phyloP scores from a whole-genome alignment of 1,140 invertebrate genomes.

The Brachionus rubens region DNA sequence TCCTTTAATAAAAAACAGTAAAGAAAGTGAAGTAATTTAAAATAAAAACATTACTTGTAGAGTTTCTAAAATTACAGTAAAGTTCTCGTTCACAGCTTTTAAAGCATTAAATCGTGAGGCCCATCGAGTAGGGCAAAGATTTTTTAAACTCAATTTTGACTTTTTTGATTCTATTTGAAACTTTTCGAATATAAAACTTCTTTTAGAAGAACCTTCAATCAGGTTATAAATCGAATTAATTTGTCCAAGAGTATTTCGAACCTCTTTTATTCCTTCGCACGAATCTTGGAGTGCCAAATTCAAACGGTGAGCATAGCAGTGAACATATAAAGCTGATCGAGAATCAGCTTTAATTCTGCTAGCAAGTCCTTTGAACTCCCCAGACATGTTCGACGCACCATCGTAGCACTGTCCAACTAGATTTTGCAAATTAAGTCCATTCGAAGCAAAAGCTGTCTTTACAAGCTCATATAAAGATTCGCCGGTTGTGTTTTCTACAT shows the following conservation, averaged over 20 bases:
- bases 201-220: constrained; percentile 37
- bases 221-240: constrained; percentile 28
- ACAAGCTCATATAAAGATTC: not conserved
- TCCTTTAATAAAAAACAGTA: not conserved
- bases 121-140: constrained; percentile 22
- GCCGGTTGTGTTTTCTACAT: not conserved
- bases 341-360: not conserved
- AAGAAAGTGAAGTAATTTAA: not conserved
- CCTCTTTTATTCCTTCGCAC: not conserved
- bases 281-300: constrained; percentile 5
- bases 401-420: constrained; percentile 35
- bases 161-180: not conserved
- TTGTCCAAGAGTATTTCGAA: constrained; percentile 7
- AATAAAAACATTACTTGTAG: constrained; percentile 3
- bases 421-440: not conserved
- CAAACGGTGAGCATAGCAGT: constrained; percentile 26
- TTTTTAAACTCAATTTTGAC: constrained; percentile 19
- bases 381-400: constrained; percentile 13
- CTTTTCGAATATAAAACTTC: constrained; percentile 15
- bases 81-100: not conserved
- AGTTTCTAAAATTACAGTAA: not conserved
- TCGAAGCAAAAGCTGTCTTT: not conserved
- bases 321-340: not conserved
- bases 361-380: not conserved
- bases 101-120: constrained; percentile 1